phyloP scores from a whole-genome alignment of 2,888 invertebrate species.

The Drosophila leonis region DNA sequence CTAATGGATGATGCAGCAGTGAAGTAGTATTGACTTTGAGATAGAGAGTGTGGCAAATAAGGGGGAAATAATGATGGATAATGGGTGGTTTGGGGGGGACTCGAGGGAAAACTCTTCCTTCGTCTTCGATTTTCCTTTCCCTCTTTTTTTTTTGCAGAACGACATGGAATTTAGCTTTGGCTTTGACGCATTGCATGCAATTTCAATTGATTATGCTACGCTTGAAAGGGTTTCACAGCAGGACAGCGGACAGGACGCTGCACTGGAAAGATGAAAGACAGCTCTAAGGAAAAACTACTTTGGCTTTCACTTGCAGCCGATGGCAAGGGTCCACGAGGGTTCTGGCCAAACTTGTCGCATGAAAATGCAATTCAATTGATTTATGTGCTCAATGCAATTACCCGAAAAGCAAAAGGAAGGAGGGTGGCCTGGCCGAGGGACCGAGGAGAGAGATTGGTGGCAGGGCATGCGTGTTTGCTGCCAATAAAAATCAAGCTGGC shows the following conservation, averaged over 20 bases:
- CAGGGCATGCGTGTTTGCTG: conserved; percentile 67
- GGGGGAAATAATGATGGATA: conserved; percentile 3
- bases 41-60: not conserved
- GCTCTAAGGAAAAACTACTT: conserved; percentile 68
- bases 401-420: conserved; percentile 48
- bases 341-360: conserved; percentile 75
- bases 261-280: conserved; percentile 64
- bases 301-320: conserved; percentile 69
- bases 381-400: conserved; percentile 80
- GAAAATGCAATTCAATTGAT: conserved; percentile 82
- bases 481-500: conserved; percentile 75
- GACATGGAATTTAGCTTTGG: conserved; percentile 26
- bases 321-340: conserved; percentile 26
- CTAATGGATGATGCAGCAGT: conserved; percentile 25
- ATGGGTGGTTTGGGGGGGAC: not conserved
- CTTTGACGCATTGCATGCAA: conserved; percentile 73
- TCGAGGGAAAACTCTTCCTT: conserved; percentile 7
- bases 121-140: conserved; percentile 7
- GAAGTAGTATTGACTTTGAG: conserved; percentile 19
- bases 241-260: conserved; percentile 13
- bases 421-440: not conserved
- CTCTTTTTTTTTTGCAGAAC: not conserved
- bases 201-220: conserved; percentile 77
- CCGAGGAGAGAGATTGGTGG: not conserved
- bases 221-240: conserved; percentile 59